Conservation (phyloP, 2,888 invertebrate species). For the Ganaspis brasiliensis region DNA sequence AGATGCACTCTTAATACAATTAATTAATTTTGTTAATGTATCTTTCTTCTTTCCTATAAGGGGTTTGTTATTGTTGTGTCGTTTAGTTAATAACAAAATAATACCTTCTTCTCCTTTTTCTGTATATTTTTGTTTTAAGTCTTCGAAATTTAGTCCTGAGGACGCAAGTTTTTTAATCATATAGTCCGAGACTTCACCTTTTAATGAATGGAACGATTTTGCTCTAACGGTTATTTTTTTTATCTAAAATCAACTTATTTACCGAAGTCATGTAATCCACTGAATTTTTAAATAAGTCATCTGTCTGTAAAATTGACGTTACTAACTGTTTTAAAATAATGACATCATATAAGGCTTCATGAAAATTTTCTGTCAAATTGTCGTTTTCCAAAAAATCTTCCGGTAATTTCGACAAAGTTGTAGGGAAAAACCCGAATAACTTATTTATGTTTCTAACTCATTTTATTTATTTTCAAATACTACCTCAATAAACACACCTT, state of each 20-base stretch:
- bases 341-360: conserved; percentile 15
- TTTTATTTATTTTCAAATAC: too few species aligned
- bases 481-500: too few species aligned
- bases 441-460: too few species aligned
- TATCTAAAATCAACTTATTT: neutral
- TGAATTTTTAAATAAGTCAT: neutral
- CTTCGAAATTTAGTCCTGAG: conserved; percentile 7
- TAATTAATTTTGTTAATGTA: neutral
- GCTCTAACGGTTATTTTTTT: conserved; percentile 5
- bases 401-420: conserved; percentile 47
- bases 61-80: neutral
- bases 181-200: conserved; percentile 7
- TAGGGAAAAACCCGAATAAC: too few species aligned
- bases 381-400: conserved; percentile 40
- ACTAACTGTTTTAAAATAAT: neutral
- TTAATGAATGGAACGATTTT: conserved; percentile 9
- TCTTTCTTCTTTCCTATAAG: neutral
- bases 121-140: conserved; percentile 4
- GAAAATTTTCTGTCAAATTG: neutral
- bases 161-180: conserved; percentile 25
- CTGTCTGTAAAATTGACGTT: neutral
- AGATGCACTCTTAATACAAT: neutral
- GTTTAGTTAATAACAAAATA: conserved; percentile 9
- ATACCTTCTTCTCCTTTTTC: conserved; percentile 1
- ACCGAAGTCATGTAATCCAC: neutral